Conservation (phyloP, 2,888 invertebrate genomes). For the Clitarchus hookeri region DNA sequence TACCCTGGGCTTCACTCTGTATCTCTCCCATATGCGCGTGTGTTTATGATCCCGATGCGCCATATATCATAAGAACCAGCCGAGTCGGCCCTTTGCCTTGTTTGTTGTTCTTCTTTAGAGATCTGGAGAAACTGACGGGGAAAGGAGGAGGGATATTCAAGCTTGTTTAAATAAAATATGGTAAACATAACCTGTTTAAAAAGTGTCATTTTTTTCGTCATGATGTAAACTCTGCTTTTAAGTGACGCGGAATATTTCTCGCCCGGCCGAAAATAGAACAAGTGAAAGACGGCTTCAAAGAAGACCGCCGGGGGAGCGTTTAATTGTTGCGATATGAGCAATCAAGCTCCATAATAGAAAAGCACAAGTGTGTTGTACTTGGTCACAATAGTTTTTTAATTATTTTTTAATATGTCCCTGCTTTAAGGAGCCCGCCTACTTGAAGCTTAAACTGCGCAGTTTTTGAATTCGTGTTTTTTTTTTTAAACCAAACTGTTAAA, state of each 20-base stretch:
- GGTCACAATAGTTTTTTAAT: too few species aligned
- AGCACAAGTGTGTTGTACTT: too few species aligned
- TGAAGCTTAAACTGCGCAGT: too few species aligned
- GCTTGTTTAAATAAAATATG: conserved; percentile 2
- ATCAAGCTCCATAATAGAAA: too few species aligned
- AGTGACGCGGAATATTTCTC: conserved; percentile 6
- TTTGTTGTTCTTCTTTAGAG: conserved; percentile 8
- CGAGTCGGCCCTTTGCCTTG: not conserved
- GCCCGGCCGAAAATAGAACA: not conserved
- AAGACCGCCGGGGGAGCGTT: not conserved
- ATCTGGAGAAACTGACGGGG: not conserved
- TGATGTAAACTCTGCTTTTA: not conserved
- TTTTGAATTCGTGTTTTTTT: too few species aligned
- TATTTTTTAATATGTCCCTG: too few species aligned
- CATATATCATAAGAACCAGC: conserved; percentile 10
- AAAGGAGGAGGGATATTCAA: not conserved
- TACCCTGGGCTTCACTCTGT: not conserved
- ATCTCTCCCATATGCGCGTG: not conserved
- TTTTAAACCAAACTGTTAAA: too few species aligned
- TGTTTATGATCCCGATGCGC: not conserved
- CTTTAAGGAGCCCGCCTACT: too few species aligned
- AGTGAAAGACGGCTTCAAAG: not conserved
- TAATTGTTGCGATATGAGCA: not conserved
- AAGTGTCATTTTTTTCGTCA: not conserved
- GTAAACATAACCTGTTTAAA: conserved; percentile 8